Base-by-base conservation (phyloP, 2,888 invertebrate genomes). In the Lycaena phlaeas region DNA sequence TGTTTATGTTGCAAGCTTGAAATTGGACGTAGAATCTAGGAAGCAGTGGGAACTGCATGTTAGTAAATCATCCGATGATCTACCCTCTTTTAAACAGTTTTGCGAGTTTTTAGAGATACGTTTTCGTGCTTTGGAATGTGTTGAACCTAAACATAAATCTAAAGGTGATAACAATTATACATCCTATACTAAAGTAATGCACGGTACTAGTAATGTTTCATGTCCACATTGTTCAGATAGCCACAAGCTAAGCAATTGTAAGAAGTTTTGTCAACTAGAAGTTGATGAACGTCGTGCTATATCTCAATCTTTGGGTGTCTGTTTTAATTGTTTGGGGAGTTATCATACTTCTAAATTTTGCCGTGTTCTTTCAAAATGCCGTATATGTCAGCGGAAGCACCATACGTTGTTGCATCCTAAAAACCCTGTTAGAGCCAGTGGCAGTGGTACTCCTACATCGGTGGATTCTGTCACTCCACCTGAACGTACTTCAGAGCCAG, bases 11-110 rank as follows among this genome's bases (percentile, higher is more conserved):
- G 38, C 41, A 2, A 38, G 44, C 11, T 41, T 40, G 27, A 45
- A 44, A 38, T 45, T 48, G 44, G 42, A 48, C 36, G 10, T 31
- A 29, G 45, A 48, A 37, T 28, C 38, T 17, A n/a, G 41, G n/a
- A 41, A 42, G 15, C 36, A 39, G 17, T 45, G 45, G 40, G 37
- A 45, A 28, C 14, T 45, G 15, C 15, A 40, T 22, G 31, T 31
- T 17, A 38, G 25, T 28, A 27, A 27, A 14, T 27, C 25, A 26
- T 10, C 30, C 9, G 37, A 40, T 22, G 31, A 45, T 22, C 27
- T 42, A 28, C 45, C 31, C n/a, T 29, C 37, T 7, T 45, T 40
- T 14, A 14, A 11, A 10, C 31, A 42, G 12, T 37, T 41, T 36
- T 11, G 22, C 9, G 15, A 36, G 6, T 40, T 45, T 42, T 38